Percentiles rank a stretch among this genome's conserved stretches.
Conservation (phyloP, 2,113 vertebrate genomes). For the Protomyctophum bolini region DNA sequence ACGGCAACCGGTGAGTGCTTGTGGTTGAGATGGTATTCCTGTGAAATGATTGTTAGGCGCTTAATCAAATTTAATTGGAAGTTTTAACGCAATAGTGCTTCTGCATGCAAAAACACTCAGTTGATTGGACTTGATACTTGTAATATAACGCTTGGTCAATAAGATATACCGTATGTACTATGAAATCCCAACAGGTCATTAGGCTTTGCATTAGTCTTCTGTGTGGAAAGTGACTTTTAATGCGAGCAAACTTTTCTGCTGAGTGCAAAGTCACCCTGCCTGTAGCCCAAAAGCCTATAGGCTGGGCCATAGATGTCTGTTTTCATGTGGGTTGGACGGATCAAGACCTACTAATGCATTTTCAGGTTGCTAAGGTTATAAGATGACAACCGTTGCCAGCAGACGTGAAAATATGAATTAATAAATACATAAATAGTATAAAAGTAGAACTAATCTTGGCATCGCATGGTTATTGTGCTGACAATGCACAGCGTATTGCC, state of each 20-base stretch:
- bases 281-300: slow-evolving; percentile 1
- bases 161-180: slow-evolving; percentile 37
- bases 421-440: too few relatives aligned
- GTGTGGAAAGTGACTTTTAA: slow-evolving; percentile 54
- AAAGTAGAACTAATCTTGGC: too few relatives aligned
- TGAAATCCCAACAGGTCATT: slow-evolving; percentile 34
- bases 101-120: slow-evolving; percentile 1
- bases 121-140: slow-evolving; percentile 32
- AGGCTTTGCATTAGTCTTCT: slow-evolving; percentile 39
- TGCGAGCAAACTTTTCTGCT: slow-evolving; percentile 60
- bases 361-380: too few relatives aligned
- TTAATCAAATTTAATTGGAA: slow-evolving; percentile 62
- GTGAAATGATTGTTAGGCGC: slow-evolving; percentile 34
- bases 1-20: slow-evolving; percentile 31
- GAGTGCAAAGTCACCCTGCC: slow-evolving; percentile 44
- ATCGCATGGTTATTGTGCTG: too few relatives aligned
- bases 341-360: too few relatives aligned
- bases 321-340: too few relatives aligned
- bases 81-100: slow-evolving; percentile 38
- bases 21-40: slow-evolving; percentile 35
- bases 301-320: too few relatives aligned
- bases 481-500: too few relatives aligned
- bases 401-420: too few relatives aligned
- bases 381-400: too few relatives aligned
- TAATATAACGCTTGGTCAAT: slow-evolving; percentile 44